Percentiles rank a stretch among this genome's conserved stretches.
These are phyloP conservation scores for Trachymyrmex septentrionalis DNA, from an alignment of 1,140 invertebrate genomes.

Conservation along the genomic window DNA sequence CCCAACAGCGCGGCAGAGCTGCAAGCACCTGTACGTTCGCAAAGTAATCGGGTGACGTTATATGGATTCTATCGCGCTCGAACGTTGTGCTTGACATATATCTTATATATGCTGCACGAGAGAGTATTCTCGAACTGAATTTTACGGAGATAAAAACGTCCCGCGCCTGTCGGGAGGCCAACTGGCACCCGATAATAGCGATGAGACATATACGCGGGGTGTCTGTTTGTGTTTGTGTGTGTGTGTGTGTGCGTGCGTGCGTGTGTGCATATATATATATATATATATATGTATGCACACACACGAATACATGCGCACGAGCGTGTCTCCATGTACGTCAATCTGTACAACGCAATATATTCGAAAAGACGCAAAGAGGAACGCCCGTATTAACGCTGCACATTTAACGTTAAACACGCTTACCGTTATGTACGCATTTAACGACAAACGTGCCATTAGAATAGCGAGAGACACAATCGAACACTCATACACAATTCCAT, in stretches of 20 bases:
- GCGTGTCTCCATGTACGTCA: slow-evolving; percentile 74
- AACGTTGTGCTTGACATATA: slow-evolving; percentile 51
- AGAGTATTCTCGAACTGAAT: slow-evolving; percentile 47
- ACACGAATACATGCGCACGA: slow-evolving; percentile 67
- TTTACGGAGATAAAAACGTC: slow-evolving; percentile 34
- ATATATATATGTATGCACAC: slow-evolving; percentile 1
- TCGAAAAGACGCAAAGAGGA: slow-evolving; percentile 18
- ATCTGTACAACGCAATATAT: slow-evolving; percentile 71
- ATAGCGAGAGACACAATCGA: not conserved
- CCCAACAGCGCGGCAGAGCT: slow-evolving; percentile 20
- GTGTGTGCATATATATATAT: no score
- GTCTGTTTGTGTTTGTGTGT: not conserved
- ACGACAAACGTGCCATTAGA: not conserved
- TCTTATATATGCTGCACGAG: slow-evolving; percentile 39
- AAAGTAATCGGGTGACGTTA: slow-evolving; percentile 32
- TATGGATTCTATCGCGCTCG: slow-evolving; percentile 64
- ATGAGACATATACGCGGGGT: slow-evolving; percentile 5
- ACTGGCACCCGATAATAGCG: slow-evolving; percentile 41
- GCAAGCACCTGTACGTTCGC: slow-evolving; percentile 25
- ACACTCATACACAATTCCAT: not conserved
- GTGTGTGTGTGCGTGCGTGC: not conserved
- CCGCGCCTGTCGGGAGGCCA: slow-evolving; percentile 34
- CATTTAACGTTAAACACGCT: not conserved
- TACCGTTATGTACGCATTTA: no score
- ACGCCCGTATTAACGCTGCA: slow-evolving; percentile 5